Base-by-base conservation (phyloP, 2,888 invertebrate genomes). In the Synergus itoensis region DNA sequence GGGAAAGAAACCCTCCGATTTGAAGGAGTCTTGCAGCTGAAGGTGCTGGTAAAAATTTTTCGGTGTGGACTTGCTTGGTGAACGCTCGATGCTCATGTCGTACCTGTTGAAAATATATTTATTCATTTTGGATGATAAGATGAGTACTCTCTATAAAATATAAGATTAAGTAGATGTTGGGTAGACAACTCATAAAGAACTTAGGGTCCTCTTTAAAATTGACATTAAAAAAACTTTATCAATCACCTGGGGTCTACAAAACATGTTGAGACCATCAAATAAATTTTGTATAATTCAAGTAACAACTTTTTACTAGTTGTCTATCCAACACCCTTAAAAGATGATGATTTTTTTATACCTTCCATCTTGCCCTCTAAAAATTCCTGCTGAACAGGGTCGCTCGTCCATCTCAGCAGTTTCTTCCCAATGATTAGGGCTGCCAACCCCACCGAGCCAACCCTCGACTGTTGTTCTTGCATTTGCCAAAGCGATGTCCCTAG, bases 401-500 rank as follows among this genome's bases (percentile, higher is more conserved):
- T 88, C 87, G 79, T 87, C 89, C 85, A 86, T 87, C 77, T 89
- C 89, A 41, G 84, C 80, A 60, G 84, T 75, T 78, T 89, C 89
- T 77, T 90, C 90, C 87, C 92, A 91, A 82, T 93, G 92, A 87
- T 92, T 93, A 62, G 93, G 93, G 85, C 93, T 93, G 53, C 93
- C 93, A 82, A 93, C 93, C 48, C 93, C 93, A 78, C 93, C 93
- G 84, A 94, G 89, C 94, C 94, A 94, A 62, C 93, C 93, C 86
- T 93, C 93, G 80, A 94, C 93, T 65, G 93, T 93, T 83, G 92
- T 93, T 84, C 93, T 93, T 79, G 93, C 93, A 60, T 92, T 93
- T 76, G 93, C 93, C 86, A 94, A 87, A 21, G 94, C 94, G 82
- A 93, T 88, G 85, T 93, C 93, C 80, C 94, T 91, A 45, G 93